Evolutionary conservation across 1,140 invertebrate genomes (phyloP).

Genomic region (Orussus abietinus): DNA sequence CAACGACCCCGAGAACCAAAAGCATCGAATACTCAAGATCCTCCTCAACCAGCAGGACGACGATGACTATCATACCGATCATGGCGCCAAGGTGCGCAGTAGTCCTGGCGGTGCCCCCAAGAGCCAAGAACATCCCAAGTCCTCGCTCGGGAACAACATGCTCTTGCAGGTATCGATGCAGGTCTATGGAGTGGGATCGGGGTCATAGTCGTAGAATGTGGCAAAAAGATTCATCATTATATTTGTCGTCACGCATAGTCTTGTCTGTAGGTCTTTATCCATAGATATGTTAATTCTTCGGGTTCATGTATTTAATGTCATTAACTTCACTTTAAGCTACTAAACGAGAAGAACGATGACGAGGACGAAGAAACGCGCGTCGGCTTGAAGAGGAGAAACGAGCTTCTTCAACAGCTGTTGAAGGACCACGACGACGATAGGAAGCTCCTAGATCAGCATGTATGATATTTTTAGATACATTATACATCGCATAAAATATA

Average conservation of each 20-base stretch:
- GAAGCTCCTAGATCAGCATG: constrained; percentile 40
- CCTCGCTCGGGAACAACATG: constrained; percentile 63
- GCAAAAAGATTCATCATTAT: too few relatives aligned
- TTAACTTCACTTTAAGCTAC: constrained; percentile 58
- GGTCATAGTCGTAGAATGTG: too few relatives aligned
- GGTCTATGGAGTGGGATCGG: too few relatives aligned
- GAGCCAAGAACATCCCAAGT: constrained; percentile 42
- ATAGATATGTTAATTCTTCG: too few relatives aligned
- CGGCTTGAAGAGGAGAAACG: constrained; percentile 62
- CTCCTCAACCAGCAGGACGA: constrained; percentile 81
- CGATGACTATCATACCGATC: constrained; percentile 57
- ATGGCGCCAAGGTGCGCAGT: constrained; percentile 33
- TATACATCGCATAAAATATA: too few relatives aligned
- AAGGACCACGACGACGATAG: constrained; percentile 58
- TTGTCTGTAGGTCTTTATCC: too few relatives aligned
- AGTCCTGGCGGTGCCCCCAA: constrained; percentile 36
- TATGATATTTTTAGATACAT: constrained; percentile 28
- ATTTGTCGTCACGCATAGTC: too few relatives aligned
- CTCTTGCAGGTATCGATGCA: constrained; percentile 74
- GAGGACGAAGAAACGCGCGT: constrained; percentile 64
- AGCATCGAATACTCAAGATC: constrained; percentile 68
- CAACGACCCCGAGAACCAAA: constrained; percentile 44
- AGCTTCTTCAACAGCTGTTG: constrained; percentile 75
- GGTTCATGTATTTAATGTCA: neutral
- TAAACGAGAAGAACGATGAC: constrained; percentile 81